Evolutionary conservation across 2,888 invertebrate genomes (phyloP).

Genomic region (Coremacera marginata): DNA sequence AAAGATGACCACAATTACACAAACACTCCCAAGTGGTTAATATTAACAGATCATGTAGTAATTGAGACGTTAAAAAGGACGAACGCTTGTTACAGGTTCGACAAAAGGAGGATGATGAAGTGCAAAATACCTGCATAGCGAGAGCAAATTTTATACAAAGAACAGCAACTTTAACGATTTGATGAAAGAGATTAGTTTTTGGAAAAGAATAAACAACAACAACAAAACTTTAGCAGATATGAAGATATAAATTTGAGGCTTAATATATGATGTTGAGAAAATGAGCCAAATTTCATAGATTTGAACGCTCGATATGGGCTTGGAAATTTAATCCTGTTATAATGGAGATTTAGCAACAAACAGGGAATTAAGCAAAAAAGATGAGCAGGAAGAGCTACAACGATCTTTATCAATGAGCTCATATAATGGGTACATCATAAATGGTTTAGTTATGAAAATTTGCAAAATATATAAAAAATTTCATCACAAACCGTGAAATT

Average conservation of each 20-base stretch:
- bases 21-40: not conserved
- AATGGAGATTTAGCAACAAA: conserved; percentile 3
- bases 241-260: conserved; percentile 17
- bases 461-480: too few species aligned
- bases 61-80: conserved; percentile 12
- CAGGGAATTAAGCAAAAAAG: not conserved
- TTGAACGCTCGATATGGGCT: conserved; percentile 15
- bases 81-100: not conserved
- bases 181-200: not conserved
- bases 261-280: not conserved
- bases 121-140: not conserved
- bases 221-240: not conserved
- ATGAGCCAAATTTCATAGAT: not conserved
- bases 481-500: too few species aligned
- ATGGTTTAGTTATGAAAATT: not conserved
- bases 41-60: not conserved
- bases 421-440: not conserved
- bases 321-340: conserved; percentile 32
- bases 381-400: not conserved
- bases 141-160: not conserved
- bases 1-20: not conserved
- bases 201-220: not conserved
- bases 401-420: not conserved
- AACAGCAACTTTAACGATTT: not conserved
- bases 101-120: not conserved